Percentiles rank a stretch among this genome's conserved stretches.
Conservation (phyloP, 2,797 vertebrate species). For the Miichthys miiuy region DNA sequence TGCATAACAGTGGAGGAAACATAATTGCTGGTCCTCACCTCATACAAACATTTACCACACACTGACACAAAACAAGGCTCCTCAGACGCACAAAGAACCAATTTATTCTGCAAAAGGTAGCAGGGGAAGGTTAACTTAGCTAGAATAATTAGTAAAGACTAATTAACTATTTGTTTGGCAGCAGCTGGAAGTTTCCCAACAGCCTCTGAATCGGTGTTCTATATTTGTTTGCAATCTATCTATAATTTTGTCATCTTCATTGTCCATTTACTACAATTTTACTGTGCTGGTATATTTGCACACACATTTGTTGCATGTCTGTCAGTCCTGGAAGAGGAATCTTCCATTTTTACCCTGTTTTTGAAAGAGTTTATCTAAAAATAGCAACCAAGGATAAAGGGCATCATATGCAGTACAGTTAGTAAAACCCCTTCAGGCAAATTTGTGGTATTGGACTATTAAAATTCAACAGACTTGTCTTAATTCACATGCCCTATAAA, state of each 20-base stretch:
- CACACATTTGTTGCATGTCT: neutral
- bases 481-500: neutral
- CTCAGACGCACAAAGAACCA: neutral
- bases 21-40: conserved; percentile 13
- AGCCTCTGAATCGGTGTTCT: neutral
- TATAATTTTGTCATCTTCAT: neutral
- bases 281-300: neutral
- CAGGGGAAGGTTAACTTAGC: conserved; percentile 1
- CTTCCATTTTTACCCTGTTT: neutral
- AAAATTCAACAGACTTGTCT: neutral
- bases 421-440: neutral
- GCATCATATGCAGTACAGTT: neutral
- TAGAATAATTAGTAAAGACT: conserved; percentile 2
- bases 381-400: neutral
- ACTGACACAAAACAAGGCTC: neutral
- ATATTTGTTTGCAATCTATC: neutral
- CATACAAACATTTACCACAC: neutral
- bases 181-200: neutral
- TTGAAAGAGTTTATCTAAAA: neutral
- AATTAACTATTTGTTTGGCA: neutral
- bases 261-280: neutral
- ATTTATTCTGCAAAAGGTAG: conserved; percentile 2
- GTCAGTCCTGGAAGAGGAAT: neutral
- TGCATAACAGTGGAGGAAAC: neutral
- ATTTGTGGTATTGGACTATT: neutral